Evolutionary conservation across 2,888 invertebrate genomes (phyloP).

Genomic region (Digitonthophagus gazella): DNA sequence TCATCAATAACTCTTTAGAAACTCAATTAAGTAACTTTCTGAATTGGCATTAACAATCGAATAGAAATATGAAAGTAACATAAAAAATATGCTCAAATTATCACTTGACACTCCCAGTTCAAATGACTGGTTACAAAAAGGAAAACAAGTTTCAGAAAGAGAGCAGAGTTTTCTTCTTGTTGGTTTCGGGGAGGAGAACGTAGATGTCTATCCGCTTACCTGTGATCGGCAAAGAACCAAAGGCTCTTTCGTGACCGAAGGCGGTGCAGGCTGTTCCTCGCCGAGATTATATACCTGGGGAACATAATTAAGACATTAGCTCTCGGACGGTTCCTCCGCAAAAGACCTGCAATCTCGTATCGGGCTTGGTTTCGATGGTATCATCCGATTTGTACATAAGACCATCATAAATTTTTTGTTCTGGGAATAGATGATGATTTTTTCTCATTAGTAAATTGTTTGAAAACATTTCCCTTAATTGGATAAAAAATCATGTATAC

Average conservation of each 20-base stretch:
- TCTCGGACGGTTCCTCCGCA: not conserved
- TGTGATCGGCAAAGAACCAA: not conserved
- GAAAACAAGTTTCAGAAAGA: too few relatives aligned
- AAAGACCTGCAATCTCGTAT: not conserved
- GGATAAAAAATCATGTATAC: too few relatives aligned
- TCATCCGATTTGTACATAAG: not conserved
- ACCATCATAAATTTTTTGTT: not conserved
- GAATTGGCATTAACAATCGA: too few relatives aligned
- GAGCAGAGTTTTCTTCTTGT: not conserved
- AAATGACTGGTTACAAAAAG: too few relatives aligned
- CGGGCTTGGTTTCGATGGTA: not conserved
- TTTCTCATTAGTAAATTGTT: too few relatives aligned
- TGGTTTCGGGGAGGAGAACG: not conserved
- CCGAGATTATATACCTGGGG: conserved; percentile 18
- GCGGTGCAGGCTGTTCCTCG: conserved; percentile 4
- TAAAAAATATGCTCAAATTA: too few relatives aligned
- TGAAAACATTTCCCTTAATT: too few relatives aligned
- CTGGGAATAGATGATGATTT: not conserved
- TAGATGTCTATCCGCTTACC: not conserved
- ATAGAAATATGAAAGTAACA: too few relatives aligned
- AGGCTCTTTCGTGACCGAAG: conserved; percentile 4
- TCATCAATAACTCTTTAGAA: too few relatives aligned
- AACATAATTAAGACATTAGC: conserved; percentile 27
- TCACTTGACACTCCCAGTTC: too few relatives aligned
- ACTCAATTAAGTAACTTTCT: too few relatives aligned